These are phyloP conservation scores for Morbakka virulenta DNA, from an alignment of 30 jellyfish, hydroid and myxozoan species.

Conservation along the genomic window DNA sequence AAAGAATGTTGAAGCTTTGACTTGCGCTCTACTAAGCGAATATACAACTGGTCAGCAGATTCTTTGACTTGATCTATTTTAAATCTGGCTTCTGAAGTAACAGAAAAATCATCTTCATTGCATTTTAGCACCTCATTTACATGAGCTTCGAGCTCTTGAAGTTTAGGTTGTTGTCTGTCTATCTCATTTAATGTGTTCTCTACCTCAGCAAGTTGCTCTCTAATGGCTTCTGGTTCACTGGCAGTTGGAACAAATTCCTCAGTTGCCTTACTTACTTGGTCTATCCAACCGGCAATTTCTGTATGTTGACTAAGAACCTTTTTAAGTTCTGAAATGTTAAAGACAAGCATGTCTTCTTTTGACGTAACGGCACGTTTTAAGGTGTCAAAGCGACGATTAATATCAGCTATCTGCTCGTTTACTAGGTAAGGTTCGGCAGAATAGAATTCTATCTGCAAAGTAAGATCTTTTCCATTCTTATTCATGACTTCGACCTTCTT, in stretches of 20 bases:
- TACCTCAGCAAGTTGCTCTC: slow-evolving; percentile 56
- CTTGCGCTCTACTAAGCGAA: slow-evolving; percentile 56
- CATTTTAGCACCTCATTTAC: slow-evolving; percentile 56
- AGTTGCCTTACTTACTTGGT: not conserved
- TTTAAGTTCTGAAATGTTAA: slow-evolving; percentile 29
- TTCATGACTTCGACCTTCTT: slow-evolving; percentile 21
- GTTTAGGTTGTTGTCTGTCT: slow-evolving; percentile 35
- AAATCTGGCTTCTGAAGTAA: slow-evolving; percentile 23
- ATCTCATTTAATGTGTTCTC: slow-evolving; percentile 57
- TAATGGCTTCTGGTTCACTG: slow-evolving; percentile 56
- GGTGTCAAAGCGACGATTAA: slow-evolving; percentile 51
- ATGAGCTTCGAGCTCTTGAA: slow-evolving; percentile 23
- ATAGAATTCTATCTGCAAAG: slow-evolving; percentile 31
- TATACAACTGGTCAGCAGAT: slow-evolving; percentile 26
- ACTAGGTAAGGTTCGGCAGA: slow-evolving; percentile 58
- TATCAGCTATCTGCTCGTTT: slow-evolving; percentile 21
- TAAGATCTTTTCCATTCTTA: slow-evolving; percentile 33
- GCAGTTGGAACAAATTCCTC: slow-evolving; percentile 24
- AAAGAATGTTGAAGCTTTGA: slow-evolving; percentile 48
- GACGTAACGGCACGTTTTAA: slow-evolving; percentile 25
- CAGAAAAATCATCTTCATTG: slow-evolving; percentile 52
- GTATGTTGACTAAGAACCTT: slow-evolving; percentile 10
- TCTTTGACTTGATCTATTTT: slow-evolving; percentile 23
- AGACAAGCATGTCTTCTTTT: slow-evolving; percentile 39
- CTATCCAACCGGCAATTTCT: slow-evolving; percentile 32